Base-by-base conservation (phyloP, 2,888 invertebrate species). In the Plagiodera versicolora region DNA sequence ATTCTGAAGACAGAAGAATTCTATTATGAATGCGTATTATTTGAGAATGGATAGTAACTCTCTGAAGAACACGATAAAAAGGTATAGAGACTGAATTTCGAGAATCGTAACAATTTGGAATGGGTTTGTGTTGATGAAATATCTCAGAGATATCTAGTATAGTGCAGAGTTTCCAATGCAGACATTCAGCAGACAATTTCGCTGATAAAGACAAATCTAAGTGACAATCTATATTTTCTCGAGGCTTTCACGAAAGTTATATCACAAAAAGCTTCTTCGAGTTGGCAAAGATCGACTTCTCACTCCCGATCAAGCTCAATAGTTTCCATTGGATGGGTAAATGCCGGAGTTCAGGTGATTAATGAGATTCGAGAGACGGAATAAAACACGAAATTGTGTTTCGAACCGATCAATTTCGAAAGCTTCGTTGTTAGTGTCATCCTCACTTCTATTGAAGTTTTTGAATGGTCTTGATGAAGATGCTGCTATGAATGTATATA, bases 181-280 rank as follows among this genome's bases (percentile, higher is more conserved):
- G 54, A 51, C 65, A 50, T 63, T 61, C 61, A 67, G 65, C 63
- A 58, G 58, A 61, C 61, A 56, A 65, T 63, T 52, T 56, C 48
- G 63, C 63, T 66, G 65, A 66, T 63, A 57, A 61, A 56, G 58
- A 48, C 50, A 61, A 63, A 59, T 63, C 52, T 50, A 57, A 61
- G 63, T 65, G 64, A 72, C 69, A 70, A 70, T 70, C 69, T 67
- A 17, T 44, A 70, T 69, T 69, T 70, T 70, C 70, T 62, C 65
- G 59, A 63, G 68, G 69, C 69, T 68, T 69, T 71, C 67, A 61
- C 66, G 63, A 63, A 70, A 72, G 67, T 70, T 71, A 68, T 71
- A 69, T 70, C 68, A 60, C 66, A 70, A 72, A 72, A 72, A 71
- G 64, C 39, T 39, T 63, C 50, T 63, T 65, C 62, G 64, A 70